These are phyloP conservation scores for Spheniscus humboldti DNA, from an alignment of 2,797 vertebrate species.

Conservation along the genomic window DNA sequence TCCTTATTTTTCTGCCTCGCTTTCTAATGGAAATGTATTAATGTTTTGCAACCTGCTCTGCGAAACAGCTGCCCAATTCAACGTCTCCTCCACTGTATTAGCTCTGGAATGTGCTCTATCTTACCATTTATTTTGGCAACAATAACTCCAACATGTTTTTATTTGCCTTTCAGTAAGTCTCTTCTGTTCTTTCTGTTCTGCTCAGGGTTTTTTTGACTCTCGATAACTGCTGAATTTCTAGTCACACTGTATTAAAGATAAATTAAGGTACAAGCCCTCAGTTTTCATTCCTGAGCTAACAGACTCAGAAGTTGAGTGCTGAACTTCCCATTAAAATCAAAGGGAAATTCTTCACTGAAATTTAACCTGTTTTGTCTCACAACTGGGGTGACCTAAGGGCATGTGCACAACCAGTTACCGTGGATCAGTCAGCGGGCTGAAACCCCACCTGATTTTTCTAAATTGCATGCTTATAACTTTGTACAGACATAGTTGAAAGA, in stretches of 20 bases:
- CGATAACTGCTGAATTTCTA: neutral
- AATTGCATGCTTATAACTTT: neutral
- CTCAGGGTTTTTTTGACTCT: neutral
- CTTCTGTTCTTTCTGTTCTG: neutral
- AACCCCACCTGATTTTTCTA: neutral
- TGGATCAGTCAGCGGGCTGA: neutral
- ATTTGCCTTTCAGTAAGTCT: neutral
- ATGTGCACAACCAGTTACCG: rapidly evolving
- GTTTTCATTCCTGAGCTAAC: neutral
- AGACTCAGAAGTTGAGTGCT: neutral
- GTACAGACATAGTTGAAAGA: neutral
- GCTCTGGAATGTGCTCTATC: neutral
- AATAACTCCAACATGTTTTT: neutral
- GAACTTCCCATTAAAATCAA: neutral
- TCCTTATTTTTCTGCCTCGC: neutral
- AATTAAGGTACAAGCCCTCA: neutral
- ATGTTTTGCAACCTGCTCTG: neutral
- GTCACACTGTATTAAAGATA: neutral
- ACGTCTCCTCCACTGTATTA: rapidly evolving
- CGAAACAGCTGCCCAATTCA: neutral
- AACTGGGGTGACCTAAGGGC: neutral
- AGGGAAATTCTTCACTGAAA: neutral
- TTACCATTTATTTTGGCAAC: constrained; percentile 14
- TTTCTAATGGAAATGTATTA: neutral
- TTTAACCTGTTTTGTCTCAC: neutral